Evolutionary conservation across 2,888 invertebrate species (phyloP).

Genomic region (Drosophila cracens): DNA sequence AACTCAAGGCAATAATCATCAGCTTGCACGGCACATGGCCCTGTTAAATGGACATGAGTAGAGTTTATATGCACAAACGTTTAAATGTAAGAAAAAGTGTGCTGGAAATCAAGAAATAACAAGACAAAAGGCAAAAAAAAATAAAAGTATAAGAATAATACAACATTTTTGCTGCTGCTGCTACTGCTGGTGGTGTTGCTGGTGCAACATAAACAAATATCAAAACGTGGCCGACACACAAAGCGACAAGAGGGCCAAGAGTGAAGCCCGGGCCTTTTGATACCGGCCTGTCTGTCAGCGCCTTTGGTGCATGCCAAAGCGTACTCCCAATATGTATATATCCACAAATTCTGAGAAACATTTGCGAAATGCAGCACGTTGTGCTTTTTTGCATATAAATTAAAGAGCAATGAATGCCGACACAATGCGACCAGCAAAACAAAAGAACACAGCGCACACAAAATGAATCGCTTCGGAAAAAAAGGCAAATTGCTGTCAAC

Average conservation of each 20-base stretch:
- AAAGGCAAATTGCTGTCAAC: slow-evolving; percentile 64
- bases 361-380: slow-evolving; percentile 61
- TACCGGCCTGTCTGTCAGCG: slow-evolving; percentile 66
- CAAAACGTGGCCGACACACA: slow-evolving; percentile 49
- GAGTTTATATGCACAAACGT: slow-evolving; percentile 3
- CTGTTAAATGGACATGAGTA: slow-evolving; percentile 29
- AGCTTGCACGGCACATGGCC: slow-evolving; percentile 46
- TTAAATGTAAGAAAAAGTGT: slow-evolving; percentile 8
- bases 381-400: slow-evolving; percentile 75
- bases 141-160: background rate
- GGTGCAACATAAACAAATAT: slow-evolving; percentile 58
- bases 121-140: slow-evolving; percentile 18
- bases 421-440: slow-evolving; percentile 24
- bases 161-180: background rate
- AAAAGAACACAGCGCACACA: slow-evolving; percentile 7
- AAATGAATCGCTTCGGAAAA: slow-evolving; percentile 4
- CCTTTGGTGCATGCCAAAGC: slow-evolving; percentile 63
- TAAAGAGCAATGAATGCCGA: slow-evolving; percentile 45
- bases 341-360: slow-evolving; percentile 64
- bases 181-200: slow-evolving; percentile 12
- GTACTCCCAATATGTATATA: slow-evolving; percentile 38
- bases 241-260: slow-evolving; percentile 49
- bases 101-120: slow-evolving; percentile 37
- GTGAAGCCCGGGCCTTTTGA: slow-evolving; percentile 33
- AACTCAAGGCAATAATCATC: slow-evolving; percentile 66